Percentiles rank a stretch among this genome's conserved stretches.
Conservation (phyloP, 2,797 vertebrate species). For the Channallabes apus region DNA sequence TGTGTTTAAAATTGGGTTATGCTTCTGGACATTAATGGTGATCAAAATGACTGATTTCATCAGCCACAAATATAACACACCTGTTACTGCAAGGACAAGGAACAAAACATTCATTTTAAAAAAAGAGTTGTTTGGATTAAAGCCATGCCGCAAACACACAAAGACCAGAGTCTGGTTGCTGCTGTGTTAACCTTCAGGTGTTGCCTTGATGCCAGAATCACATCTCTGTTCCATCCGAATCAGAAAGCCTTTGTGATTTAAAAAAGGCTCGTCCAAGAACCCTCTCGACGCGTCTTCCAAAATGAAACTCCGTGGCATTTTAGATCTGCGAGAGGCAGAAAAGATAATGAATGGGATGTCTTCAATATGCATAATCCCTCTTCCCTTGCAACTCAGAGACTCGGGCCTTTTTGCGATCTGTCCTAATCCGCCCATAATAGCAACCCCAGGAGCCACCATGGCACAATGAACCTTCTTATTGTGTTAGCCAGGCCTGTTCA, state of each 20-base stretch:
- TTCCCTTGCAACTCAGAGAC: conserved; percentile 4
- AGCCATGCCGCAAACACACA: conserved; percentile 26
- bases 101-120: background rate
- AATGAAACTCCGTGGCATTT: conserved; percentile 22
- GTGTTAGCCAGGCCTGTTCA: conserved; percentile 9
- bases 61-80: background rate
- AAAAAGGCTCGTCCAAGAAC: conserved; percentile 17
- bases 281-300: background rate
- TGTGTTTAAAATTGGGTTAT: background rate
- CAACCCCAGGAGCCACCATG: conserved; percentile 21
- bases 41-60: background rate
- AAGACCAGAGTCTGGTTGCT: conserved; percentile 20
- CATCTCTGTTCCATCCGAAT: conserved; percentile 22
- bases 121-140: conserved; percentile 39
- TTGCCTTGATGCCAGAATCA: conserved; percentile 16
- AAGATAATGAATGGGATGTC: conserved; percentile 40
- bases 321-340: conserved; percentile 22
- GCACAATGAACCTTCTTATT: conserved; percentile 22
- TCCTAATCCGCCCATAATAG: conserved; percentile 40
- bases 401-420: conserved; percentile 1
- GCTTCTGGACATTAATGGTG: background rate
- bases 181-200: conserved; percentile 19
- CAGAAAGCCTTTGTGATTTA: conserved; percentile 40
- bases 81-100: conserved; percentile 14
- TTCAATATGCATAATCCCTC: conserved; percentile 55